Base-by-base conservation (phyloP, 2,797 vertebrate species). In the Esox lucius region DNA sequence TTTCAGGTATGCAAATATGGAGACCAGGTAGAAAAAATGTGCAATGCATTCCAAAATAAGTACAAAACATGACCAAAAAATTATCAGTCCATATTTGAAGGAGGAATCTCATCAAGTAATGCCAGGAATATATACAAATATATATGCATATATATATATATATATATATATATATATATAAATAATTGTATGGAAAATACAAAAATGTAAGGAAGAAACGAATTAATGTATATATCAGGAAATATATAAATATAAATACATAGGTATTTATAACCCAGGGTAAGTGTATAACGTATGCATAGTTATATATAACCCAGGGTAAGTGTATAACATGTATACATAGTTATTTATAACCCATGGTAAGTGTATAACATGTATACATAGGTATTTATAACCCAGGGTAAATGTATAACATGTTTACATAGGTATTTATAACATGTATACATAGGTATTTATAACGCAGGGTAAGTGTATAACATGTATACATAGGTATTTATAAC, bases 101-200 rank as follows among this genome's bases (percentile, higher is more conserved):
- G 22, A 59, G 56, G 26, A 56, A 51, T 53, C 68, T 46, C 33
- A 90, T 94, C 92, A 94, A 94, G 93, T 93, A 91, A 90, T 82
- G 76, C 89, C 93, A 94, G 93, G 92, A 93, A 89, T 83, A 85
- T 79, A 77, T 66, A 66, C 28, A 16, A 31, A 66, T 66, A 31
- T 66, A 31, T 17, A 17, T 28, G 5, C 3, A 4, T 31, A 16
- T 7, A 53, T 53, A 53, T 53, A 64, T 12, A 13, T 9, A 64
- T 15, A 12, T 31, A 26, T 13, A 0, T 28, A 22, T 22, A 26
- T 64, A 15, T 19, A 6, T 51, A 51, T 51, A 28, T 28, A 62
- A 24, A n/a, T n/a, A n/a, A n/a, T 15, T 26, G 33, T 65, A 7
- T 13, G 62, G 6, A 65, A 65, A 65, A 76, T 86, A 91, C 85